Evolutionary conservation across 2,888 invertebrate genomes (phyloP).

Genomic region (Ceraclea dissimilis): DNA sequence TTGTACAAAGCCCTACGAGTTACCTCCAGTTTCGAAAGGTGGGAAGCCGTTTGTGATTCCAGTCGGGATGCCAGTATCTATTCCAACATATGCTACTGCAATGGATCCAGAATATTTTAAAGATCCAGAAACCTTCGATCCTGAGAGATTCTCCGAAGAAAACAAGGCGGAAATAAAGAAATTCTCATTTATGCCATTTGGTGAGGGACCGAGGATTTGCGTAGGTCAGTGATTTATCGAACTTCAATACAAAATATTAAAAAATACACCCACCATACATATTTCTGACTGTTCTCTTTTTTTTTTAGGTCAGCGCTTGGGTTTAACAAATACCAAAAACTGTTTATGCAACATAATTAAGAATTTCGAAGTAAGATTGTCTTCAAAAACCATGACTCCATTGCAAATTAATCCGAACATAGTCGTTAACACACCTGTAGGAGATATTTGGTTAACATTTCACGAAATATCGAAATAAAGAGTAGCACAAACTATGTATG

Average conservation of each 20-base stretch:
- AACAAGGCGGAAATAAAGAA: constrained; percentile 28
- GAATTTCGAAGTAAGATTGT: constrained; percentile 10
- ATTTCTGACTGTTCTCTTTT: background rate
- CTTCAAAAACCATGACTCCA: constrained; percentile 11
- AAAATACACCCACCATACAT: no score
- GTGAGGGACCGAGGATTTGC: constrained; percentile 36
- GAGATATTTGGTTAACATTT: constrained; percentile 11
- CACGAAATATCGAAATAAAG: constrained; percentile 2
- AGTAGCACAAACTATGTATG: no score
- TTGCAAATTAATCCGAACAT: constrained; percentile 4
- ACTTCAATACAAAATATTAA: no score
- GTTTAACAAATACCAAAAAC: constrained; percentile 3
- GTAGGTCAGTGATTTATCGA: constrained; percentile 34
- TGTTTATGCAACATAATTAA: background rate
- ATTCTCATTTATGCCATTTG: constrained; percentile 35
- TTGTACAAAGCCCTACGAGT: constrained; percentile 9
- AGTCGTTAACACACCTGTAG: constrained; percentile 1
- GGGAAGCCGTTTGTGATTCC: constrained; percentile 15
- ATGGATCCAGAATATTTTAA: constrained; percentile 40
- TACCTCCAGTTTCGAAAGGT: constrained; percentile 8
- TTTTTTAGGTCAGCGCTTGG: constrained; percentile 11
- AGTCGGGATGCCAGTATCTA: constrained; percentile 28
- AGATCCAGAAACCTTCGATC: constrained; percentile 44
- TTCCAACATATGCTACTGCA: constrained; percentile 39
- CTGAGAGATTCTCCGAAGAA: constrained; percentile 41